Evolutionary conservation across 2,888 invertebrate genomes (phyloP).

Genomic region (Bembecia ichneumoniformis): DNA sequence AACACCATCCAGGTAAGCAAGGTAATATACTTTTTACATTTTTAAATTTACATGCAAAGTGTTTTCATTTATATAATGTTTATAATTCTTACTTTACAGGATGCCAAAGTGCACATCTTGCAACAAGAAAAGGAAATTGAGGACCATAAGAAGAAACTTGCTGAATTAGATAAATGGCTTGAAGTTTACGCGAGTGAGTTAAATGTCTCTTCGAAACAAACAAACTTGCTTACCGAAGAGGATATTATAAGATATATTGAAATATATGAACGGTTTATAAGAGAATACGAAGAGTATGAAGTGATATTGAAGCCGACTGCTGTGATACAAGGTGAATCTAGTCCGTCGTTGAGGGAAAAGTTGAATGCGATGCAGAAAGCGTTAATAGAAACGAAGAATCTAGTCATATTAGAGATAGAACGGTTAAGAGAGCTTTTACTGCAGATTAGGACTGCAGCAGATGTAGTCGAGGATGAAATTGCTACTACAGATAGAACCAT

Average conservation of each 20-base stretch:
- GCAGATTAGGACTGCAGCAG: conserved; percentile 43
- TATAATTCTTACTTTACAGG: conserved; percentile 37
- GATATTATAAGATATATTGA: conserved; percentile 59
- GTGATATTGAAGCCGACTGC: conserved; percentile 53
- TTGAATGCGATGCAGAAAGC: conserved; percentile 69
- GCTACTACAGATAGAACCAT: conserved; percentile 75
- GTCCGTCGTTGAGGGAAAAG: conserved; percentile 69
- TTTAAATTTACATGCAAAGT: conserved; percentile 4
- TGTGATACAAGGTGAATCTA: conserved; percentile 64
- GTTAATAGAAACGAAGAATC: conserved; percentile 74
- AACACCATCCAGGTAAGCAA: conserved; percentile 66
- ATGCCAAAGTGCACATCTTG: conserved; percentile 54
- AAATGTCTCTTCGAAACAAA: conserved; percentile 51
- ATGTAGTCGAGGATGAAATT: conserved; percentile 55
- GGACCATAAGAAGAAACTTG: conserved; percentile 49
- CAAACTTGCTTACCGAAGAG: conserved; percentile 46
- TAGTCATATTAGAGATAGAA: conserved; percentile 74
- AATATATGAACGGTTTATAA: conserved; percentile 58
- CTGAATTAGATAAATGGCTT: conserved; percentile 64
- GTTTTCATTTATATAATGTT: not conserved
- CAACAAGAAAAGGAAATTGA: conserved; percentile 48
- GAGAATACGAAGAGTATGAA: conserved; percentile 61
- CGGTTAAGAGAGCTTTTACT: conserved; percentile 61
- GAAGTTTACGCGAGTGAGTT: conserved; percentile 63
- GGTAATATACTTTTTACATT: conserved; percentile 28